A percentile compares a stretch with the other conserved stretches of the same genome.
These are phyloP conservation scores for Cryptoprocta ferox DNA, from an alignment of 2,797 vertebrate species.

Conservation along the genomic window DNA sequence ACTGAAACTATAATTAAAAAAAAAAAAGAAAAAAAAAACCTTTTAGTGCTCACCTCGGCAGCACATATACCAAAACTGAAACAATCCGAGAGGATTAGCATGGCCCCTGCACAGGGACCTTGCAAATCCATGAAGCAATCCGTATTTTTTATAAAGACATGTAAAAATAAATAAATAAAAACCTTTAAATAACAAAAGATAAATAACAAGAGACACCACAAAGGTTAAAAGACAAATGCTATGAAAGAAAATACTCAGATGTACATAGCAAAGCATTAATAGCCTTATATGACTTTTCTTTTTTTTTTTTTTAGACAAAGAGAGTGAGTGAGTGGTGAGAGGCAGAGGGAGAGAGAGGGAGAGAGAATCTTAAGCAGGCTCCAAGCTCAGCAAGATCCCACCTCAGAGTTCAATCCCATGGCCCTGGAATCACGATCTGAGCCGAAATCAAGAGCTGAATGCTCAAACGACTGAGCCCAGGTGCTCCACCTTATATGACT, in stretches of 20 bases:
- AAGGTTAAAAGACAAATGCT: slow-evolving; percentile 13
- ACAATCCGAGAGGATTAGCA: neutral
- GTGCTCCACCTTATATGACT: neutral
- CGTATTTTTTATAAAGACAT: neutral
- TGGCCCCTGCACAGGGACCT: neutral
- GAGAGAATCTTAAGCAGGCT: too few species aligned
- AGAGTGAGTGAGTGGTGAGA: too few species aligned
- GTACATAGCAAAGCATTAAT: neutral
- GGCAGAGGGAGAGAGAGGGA: too few species aligned
- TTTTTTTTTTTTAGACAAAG: too few species aligned
- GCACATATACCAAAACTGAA: neutral
- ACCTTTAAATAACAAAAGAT: neutral
- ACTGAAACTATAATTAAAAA: neutral
- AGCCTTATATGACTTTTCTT: neutral
- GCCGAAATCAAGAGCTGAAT: too few species aligned
- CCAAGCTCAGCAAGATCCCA: too few species aligned
- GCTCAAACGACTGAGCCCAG: too few species aligned
- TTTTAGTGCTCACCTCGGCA: too few species aligned
- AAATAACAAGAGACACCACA: neutral
- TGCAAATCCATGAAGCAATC: neutral
- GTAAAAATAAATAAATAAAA: neutral
- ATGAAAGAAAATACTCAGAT: neutral
- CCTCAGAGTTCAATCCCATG: too few species aligned
- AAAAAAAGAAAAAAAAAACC: neutral
- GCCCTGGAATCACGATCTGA: too few species aligned